Evolutionary conservation across 2,113 vertebrate species (phyloP).

Genomic region (Struthidea cinerea): DNA sequence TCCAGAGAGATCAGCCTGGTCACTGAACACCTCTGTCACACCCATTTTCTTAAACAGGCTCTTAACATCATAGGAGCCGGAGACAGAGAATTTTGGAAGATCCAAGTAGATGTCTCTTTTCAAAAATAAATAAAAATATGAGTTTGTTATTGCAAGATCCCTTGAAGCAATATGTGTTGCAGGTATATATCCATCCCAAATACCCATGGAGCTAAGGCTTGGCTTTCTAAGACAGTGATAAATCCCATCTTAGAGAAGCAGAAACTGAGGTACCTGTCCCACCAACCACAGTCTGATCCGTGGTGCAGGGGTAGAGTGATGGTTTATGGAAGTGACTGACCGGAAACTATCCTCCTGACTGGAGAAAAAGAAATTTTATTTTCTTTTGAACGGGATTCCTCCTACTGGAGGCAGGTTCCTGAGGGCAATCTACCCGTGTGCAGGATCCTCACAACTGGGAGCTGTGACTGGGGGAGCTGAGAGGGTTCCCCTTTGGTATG

Average conservation of each 20-base stretch:
- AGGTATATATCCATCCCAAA: not conserved
- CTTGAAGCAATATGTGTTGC: not conserved
- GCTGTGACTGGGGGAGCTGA: not conserved
- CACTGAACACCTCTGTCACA: conserved; percentile 76
- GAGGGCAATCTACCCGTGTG: accelerated
- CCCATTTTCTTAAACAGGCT: conserved; percentile 73
- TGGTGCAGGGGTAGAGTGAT: not conserved
- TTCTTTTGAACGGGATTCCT: not conserved
- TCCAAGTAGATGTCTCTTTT: conserved; percentile 58
- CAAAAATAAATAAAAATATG: not conserved
- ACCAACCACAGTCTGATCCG: not conserved
- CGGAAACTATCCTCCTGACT: not conserved
- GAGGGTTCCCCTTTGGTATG: not conserved
- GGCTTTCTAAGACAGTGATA: not conserved
- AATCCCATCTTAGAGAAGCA: not conserved
- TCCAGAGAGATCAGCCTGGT: conserved; percentile 76
- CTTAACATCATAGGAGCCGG: conserved; percentile 69
- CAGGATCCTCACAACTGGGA: not conserved
- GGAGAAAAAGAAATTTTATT: not conserved
- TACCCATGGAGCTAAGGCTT: not conserved
- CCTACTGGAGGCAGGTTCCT: not conserved
- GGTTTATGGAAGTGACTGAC: not conserved
- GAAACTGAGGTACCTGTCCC: not conserved
- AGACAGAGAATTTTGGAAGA: conserved; percentile 83
- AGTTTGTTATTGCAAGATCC: not conserved